Conservation (phyloP, 1,140 invertebrate species). For the Pseudomyrmex dendroicus region DNA sequence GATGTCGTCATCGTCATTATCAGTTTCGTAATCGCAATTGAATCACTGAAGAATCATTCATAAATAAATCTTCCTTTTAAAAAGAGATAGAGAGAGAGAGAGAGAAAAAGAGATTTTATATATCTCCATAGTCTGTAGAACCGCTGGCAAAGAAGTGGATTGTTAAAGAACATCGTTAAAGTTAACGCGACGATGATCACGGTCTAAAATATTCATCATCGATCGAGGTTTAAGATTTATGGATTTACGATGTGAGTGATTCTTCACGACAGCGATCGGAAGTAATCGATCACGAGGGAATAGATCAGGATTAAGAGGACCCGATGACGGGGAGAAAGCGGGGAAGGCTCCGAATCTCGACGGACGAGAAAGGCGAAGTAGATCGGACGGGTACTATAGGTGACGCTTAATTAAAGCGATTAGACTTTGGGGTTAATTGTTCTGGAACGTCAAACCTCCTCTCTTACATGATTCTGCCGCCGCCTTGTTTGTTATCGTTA, state of each 20-base stretch:
- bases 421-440: conserved; percentile 83
- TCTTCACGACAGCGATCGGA: conserved; percentile 40
- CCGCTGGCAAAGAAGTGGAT: neutral
- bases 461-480: conserved; percentile 44
- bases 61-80: neutral
- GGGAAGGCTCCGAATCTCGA: conserved; percentile 57
- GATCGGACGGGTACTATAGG: conserved; percentile 66
- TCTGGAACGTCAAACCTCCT: conserved; percentile 76
- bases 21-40: neutral
- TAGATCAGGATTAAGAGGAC: conserved; percentile 66
- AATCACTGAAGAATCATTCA: neutral
- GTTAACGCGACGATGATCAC: neutral
- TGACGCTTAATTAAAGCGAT: conserved; percentile 81
- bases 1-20: neutral
- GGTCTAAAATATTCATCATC: conserved; percentile 5
- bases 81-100: too few relatives aligned
- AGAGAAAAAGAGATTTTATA: neutral
- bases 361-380: conserved; percentile 63
- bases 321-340: conserved; percentile 70
- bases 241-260: conserved; percentile 8
- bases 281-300: conserved; percentile 52
- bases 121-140: neutral
- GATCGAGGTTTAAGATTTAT: neutral
- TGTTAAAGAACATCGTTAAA: conserved; percentile 16
- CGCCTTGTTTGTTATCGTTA: conserved; percentile 57